A percentile compares a stretch with the other conserved stretches of the same genome.
These are phyloP conservation scores for Poicephalus meyeri DNA, from an alignment of 2,113 vertebrate species.

Conservation along the genomic window DNA sequence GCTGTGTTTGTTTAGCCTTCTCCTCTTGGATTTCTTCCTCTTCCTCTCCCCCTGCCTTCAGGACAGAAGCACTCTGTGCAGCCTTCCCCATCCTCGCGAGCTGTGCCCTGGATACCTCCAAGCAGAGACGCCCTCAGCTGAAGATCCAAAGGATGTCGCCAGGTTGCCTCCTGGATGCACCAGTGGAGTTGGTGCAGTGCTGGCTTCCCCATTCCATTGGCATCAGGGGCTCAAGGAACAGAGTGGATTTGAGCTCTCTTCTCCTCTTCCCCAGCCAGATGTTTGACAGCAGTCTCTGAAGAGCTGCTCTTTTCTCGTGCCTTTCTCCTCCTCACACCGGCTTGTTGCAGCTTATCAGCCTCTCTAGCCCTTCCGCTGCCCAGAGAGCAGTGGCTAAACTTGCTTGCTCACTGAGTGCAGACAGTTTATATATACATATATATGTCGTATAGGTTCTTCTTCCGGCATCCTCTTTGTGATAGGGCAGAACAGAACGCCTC, in stretches of 20 bases:
- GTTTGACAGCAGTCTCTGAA: constrained; percentile 61
- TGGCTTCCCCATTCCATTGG: constrained; percentile 64
- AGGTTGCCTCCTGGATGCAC: constrained; percentile 69
- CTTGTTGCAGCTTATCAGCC: constrained; percentile 65
- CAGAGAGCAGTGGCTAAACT: neutral
- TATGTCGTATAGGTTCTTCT: constrained; percentile 39
- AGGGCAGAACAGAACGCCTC: neutral
- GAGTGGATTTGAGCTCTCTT: constrained; percentile 59
- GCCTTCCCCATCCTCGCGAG: constrained; percentile 32
- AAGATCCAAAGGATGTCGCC: constrained; percentile 71
- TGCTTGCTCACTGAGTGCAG: constrained; percentile 27
- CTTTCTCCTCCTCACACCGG: constrained; percentile 70
- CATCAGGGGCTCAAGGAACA: constrained; percentile 59
- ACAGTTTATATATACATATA: neutral
- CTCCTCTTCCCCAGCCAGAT: constrained; percentile 57
- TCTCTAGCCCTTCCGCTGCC: constrained; percentile 40
- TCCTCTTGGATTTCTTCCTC: constrained; percentile 35
- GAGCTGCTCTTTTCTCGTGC: constrained; percentile 77
- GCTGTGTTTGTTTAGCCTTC: constrained; percentile 51
- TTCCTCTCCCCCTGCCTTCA: constrained; percentile 6
- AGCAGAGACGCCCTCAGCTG: constrained; percentile 64
- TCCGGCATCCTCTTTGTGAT: neutral
- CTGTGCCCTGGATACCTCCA: constrained; percentile 65
- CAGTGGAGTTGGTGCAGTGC: constrained; percentile 59
- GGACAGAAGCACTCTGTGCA: constrained; percentile 69